Evolutionary conservation across 2,113 vertebrate species (phyloP).

Genomic region (Anoplopoma fimbria): DNA sequence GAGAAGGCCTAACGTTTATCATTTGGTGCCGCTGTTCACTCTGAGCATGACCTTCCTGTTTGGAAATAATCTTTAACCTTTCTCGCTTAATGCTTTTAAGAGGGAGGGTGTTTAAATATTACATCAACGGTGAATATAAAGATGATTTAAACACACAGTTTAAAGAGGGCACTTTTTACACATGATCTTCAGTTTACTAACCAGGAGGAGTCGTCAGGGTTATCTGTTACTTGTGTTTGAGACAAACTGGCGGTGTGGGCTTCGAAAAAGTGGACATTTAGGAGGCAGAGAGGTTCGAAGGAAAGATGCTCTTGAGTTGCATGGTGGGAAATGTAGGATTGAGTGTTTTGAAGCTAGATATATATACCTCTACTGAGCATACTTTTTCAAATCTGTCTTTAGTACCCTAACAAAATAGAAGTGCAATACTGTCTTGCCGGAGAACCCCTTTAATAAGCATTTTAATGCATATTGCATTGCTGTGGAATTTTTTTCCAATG

Average conservation of each 20-base stretch:
- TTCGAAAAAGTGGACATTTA: not conserved
- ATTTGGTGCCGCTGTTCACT: not conserved
- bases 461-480: not conserved
- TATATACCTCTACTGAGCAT: not conserved
- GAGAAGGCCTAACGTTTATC: not conserved
- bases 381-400: not conserved
- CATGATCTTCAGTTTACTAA: too few relatives aligned
- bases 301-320: not conserved
- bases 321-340: constrained; percentile 4
- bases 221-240: not conserved
- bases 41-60: not conserved
- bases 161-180: too few relatives aligned
- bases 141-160: not conserved
- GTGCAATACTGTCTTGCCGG: not conserved
- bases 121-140: not conserved
- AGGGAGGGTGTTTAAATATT: not conserved
- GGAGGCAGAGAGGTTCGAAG: not conserved
- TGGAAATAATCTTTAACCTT: not conserved
- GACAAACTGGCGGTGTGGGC: not conserved
- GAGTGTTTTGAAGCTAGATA: not conserved
- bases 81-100: not conserved
- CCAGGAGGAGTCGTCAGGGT: constrained; percentile 6
- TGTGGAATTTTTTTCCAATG: not conserved
- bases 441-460: not conserved
- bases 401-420: too few relatives aligned